Evolutionary conservation across 2,888 invertebrate genomes (phyloP), one percentile per base, ranked within the genome.

Genomic region (Villa cingulata): DNA sequence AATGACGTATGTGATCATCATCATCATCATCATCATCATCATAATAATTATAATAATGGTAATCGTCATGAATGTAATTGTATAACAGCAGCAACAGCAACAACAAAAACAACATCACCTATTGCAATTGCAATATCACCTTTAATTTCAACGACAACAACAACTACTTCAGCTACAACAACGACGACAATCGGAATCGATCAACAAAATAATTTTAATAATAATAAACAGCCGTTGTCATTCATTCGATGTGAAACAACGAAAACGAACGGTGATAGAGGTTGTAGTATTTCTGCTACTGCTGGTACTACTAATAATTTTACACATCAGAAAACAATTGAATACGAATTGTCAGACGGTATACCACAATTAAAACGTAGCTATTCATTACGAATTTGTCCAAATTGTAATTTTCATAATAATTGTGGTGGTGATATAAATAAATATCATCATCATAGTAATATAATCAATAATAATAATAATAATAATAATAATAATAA

Each of bases 291-390:
- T 38, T 40, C 14, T 40, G 39, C 34, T 36, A 37, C 43, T 36
- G 29, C n/a, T 27, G 16, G 41, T 38, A 29, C 32, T 27, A 29
- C 32, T 27, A 29, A 34, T 14, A 10, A 41, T 14, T 16, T 37
- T 16, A 4, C 20, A 9, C 18, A 27, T 14, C 46, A 63, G 54
- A 64, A 57, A 48, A 56, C 64, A 53, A 60, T 66, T 57, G 64
- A 65, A 60, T 64, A 62, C 62, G 62, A 63, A 60, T 62, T 66
- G 59, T 61, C 65, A 58, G 63, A 63, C 59, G 59, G 59, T 49
- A 51, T 58, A 56, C 60, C 57, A 50, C 58, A 58, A 53, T 56
- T 63, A 34, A 20, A 16, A 20, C n/a, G n/a, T n/a, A 44, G 16
- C 4, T 17, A 38, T 38, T 32, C 12, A 12, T 4, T 32, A 12